Conservation (phyloP, 2,888 invertebrate genomes). For the Polietes domitor region DNA sequence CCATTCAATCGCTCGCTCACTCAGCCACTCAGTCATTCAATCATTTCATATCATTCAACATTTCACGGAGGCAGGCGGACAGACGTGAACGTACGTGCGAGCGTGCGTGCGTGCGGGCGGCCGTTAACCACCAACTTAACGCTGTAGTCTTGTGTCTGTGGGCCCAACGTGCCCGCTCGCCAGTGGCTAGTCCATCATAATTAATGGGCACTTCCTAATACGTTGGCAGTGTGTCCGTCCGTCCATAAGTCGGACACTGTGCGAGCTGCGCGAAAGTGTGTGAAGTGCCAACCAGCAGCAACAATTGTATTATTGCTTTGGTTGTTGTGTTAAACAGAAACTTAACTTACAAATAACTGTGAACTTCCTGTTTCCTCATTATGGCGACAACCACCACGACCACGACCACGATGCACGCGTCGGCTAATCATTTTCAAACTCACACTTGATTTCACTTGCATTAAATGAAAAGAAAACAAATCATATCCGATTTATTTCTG, state of each 20-base stretch:
- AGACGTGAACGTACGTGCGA: neutral
- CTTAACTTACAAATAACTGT: constrained; percentile 54
- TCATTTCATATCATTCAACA: constrained; percentile 6
- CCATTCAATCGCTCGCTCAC: too few relatives aligned
- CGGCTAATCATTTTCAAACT: neutral
- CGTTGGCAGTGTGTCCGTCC: neutral
- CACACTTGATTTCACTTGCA: neutral
- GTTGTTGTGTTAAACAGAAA: constrained; percentile 8
- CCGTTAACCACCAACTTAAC: too few relatives aligned
- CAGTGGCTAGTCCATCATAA: constrained; percentile 1
- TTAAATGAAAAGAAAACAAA: neutral
- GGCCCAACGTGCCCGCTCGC: neutral
- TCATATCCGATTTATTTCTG: neutral
- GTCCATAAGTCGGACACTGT: too few relatives aligned
- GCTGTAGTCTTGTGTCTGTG: neutral
- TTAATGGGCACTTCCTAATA: constrained; percentile 32
- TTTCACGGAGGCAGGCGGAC: neutral
- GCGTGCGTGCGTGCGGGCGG: too few relatives aligned
- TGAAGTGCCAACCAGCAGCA: neutral
- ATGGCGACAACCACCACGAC: neutral
- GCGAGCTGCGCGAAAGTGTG: neutral
- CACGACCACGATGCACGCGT: neutral
- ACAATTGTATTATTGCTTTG: neutral
- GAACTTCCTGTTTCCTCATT: constrained; percentile 63
- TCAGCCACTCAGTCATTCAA: neutral